These are phyloP conservation scores for Hippopotamus amphibius DNA, from an alignment of 2,113 vertebrate genomes.

Conservation along the genomic window DNA sequence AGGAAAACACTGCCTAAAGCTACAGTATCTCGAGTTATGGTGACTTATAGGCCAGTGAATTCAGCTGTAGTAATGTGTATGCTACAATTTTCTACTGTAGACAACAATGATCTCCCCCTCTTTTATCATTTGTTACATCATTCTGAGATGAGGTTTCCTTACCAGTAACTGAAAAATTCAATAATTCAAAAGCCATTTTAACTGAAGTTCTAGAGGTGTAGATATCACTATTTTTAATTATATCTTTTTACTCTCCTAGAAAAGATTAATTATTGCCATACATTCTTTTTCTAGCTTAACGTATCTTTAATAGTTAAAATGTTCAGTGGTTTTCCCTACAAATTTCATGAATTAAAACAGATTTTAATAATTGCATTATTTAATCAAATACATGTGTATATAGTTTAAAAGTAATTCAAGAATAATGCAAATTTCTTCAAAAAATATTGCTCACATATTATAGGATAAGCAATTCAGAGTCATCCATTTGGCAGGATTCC, in stretches of 20 bases:
- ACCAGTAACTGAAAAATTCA: not conserved
- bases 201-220: not conserved
- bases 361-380: not conserved
- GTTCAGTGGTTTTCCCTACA: not conserved
- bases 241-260: not conserved
- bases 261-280: not conserved
- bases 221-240: not conserved
- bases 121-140: not conserved
- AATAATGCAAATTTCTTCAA: not conserved
- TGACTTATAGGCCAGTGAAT: not conserved
- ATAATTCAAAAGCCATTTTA: not conserved
- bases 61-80: not conserved
- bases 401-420: not conserved
- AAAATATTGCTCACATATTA: not conserved
- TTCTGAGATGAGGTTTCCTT: not conserved
- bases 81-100: not conserved
- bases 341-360: not conserved
- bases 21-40: not conserved
- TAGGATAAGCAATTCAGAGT: not conserved
- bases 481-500: not conserved
- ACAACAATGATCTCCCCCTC: not conserved
- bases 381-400: not conserved
- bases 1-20: not conserved
- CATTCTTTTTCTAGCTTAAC: not conserved
- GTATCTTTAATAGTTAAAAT: not conserved